Conservation (phyloP, 2,113 vertebrate genomes). For the Amia ocellicauda region DNA sequence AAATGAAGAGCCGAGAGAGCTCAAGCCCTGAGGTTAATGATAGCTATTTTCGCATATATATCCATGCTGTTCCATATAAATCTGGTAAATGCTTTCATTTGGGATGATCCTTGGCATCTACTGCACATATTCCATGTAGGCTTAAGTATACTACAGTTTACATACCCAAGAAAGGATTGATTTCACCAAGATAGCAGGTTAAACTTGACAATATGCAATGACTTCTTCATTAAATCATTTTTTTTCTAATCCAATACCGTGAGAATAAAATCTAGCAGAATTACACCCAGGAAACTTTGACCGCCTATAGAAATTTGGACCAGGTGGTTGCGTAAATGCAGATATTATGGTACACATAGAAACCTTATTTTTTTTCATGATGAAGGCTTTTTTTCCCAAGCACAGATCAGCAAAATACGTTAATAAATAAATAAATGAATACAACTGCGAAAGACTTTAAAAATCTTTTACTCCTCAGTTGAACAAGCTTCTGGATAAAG, state of each 20-base stretch:
- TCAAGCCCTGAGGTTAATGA: slow-evolving; percentile 68
- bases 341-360: slow-evolving; percentile 40
- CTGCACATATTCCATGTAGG: slow-evolving; percentile 31
- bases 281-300: slow-evolving; percentile 16
- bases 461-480: slow-evolving; percentile 86
- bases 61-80: slow-evolving; percentile 57
- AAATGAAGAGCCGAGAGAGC: slow-evolving; percentile 69
- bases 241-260: too few relatives aligned
- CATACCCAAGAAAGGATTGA: slow-evolving; percentile 38
- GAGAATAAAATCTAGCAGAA: slow-evolving; percentile 7
- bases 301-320: slow-evolving; percentile 23
- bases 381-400: slow-evolving; percentile 37
- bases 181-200: slow-evolving; percentile 13
- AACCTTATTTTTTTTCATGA: slow-evolving; percentile 37
- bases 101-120: slow-evolving; percentile 61
- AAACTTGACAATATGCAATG: slow-evolving; percentile 12
- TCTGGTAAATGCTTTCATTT: slow-evolving; percentile 66
- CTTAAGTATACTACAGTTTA: not conserved
- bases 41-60: slow-evolving; percentile 48
- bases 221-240: slow-evolving; percentile 17
- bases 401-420: slow-evolving; percentile 84
- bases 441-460: slow-evolving; percentile 68
- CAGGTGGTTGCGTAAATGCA: slow-evolving; percentile 27
- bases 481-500: slow-evolving; percentile 96
- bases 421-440: slow-evolving; percentile 76